Evolutionary conservation across 2,797 vertebrate genomes (phyloP).

Genomic region (Tympanoctomys barrerae): DNA sequence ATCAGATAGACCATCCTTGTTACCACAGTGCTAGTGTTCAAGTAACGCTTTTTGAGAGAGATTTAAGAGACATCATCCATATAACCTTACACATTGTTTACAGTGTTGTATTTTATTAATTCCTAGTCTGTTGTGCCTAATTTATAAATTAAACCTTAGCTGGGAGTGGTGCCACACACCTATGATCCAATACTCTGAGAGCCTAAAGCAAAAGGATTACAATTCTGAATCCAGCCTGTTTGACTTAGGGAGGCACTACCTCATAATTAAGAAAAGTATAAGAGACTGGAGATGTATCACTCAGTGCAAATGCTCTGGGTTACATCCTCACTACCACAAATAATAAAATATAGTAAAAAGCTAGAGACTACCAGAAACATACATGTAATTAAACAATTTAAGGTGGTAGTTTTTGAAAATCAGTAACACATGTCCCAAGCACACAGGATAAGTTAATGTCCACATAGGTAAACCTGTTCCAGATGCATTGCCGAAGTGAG

Average conservation of each 20-base stretch:
- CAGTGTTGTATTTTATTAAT: neutral
- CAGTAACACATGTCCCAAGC: neutral
- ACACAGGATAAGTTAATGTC: neutral
- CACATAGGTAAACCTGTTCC: neutral
- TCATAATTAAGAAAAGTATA: neutral
- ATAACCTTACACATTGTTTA: neutral
- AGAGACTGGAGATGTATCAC: neutral
- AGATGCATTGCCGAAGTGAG: neutral
- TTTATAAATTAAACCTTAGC: neutral
- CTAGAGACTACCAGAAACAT: neutral
- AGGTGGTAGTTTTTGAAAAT: conserved; percentile 15
- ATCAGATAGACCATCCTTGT: neutral
- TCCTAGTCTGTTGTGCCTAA: neutral
- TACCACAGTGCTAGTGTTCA: neutral
- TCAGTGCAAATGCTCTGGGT: neutral
- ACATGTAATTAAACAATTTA: neutral
- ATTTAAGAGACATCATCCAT: neutral
- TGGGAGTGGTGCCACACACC: neutral
- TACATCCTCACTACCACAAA: neutral
- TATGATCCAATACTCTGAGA: neutral
- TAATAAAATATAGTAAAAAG: neutral
- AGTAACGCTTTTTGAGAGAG: neutral
- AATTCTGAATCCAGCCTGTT: neutral
- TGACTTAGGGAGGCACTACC: neutral
- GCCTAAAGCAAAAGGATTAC: neutral